phyloP scores from a whole-genome alignment of 1,140 invertebrate genomes.

The Kradibia gibbosae region DNA sequence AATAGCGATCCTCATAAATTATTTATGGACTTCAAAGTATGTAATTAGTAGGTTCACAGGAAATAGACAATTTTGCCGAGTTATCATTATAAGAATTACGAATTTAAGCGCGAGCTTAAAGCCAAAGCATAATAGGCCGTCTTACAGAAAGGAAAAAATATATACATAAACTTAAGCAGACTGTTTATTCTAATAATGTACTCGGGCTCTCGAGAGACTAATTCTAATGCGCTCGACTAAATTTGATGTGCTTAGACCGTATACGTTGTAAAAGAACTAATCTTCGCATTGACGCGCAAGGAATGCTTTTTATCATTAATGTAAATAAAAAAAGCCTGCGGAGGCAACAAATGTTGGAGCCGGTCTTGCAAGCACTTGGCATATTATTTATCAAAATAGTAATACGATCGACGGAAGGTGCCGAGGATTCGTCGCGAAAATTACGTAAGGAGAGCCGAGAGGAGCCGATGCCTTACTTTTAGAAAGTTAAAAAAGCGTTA shows the following conservation, averaged over 20 bases:
- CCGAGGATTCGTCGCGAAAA: background rate
- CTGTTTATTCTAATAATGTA: background rate
- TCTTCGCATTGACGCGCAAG: too few species aligned
- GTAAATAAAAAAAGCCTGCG: too few species aligned
- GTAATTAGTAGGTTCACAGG: constrained; percentile 5
- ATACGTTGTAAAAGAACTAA: too few species aligned
- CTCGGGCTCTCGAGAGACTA: background rate
- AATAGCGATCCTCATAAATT: constrained; percentile 6
- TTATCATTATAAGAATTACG: constrained; percentile 17
- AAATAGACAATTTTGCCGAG: background rate
- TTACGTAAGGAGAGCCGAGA: background rate
- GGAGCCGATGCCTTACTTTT: background rate
- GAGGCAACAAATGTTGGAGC: too few species aligned
- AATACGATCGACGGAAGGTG: background rate
- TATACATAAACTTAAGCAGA: background rate
- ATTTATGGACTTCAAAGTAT: background rate
- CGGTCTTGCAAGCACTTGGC: too few species aligned
- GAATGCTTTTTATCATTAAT: too few species aligned
- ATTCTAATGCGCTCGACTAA: background rate
- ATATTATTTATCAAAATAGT: background rate
- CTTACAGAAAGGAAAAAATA: background rate
- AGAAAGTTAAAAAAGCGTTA: constrained; percentile 19
- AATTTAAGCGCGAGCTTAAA: background rate
- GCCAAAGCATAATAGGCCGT: background rate
- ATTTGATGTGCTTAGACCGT: background rate